A percentile compares a stretch with the other conserved stretches of the same genome.
Conservation (phyloP, 2,113 vertebrate species). For the Platanista minor region DNA sequence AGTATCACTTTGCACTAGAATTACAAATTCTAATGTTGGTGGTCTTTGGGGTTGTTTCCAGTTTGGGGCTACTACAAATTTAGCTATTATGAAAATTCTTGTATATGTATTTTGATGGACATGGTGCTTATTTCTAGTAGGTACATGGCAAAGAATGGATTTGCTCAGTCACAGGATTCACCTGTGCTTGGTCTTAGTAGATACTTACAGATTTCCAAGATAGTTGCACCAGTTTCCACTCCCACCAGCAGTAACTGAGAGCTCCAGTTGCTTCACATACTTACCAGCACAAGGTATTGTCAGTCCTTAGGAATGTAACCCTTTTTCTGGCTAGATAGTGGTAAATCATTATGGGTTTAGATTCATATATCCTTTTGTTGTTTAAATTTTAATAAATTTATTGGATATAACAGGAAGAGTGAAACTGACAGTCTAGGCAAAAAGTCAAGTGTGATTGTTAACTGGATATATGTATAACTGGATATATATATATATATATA, state of each 20-base stretch:
- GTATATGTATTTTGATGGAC: background rate
- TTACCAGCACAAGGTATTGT: background rate
- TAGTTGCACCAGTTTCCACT: background rate
- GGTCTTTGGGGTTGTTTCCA: background rate
- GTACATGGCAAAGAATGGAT: background rate
- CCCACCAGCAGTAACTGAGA: background rate
- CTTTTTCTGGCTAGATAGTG: background rate
- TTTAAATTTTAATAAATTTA: background rate
- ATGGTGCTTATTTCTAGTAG: background rate
- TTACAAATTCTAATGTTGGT: background rate
- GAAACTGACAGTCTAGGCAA: background rate
- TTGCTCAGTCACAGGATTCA: background rate
- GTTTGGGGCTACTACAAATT: background rate
- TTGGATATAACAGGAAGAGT: background rate
- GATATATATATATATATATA: too few relatives aligned
- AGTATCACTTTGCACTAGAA: background rate
- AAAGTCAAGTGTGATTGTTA: slow-evolving; percentile 10
- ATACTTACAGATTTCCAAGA: background rate
- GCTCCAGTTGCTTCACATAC: background rate
- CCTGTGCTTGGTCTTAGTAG: background rate
- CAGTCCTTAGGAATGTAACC: background rate
- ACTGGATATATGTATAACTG: background rate
- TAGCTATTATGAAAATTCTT: background rate
- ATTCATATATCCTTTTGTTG: background rate
- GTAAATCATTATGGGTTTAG: background rate